Conservation (phyloP, 2,797 vertebrate genomes). For the Philypnodon macrostomus region DNA sequence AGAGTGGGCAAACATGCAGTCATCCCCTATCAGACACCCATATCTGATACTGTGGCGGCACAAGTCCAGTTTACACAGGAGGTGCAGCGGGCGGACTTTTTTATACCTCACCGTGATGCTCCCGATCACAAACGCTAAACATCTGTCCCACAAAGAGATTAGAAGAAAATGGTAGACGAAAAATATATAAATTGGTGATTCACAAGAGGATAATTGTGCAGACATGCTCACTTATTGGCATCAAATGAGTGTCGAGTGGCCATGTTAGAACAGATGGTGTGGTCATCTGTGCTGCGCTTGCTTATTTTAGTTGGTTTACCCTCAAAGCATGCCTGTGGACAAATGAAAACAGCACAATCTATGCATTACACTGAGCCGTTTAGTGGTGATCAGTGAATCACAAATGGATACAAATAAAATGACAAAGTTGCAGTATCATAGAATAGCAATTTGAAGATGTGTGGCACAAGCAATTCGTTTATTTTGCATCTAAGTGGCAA, state of each 20-base stretch:
- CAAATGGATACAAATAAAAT: no score
- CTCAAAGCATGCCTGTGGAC: constrained; percentile 88
- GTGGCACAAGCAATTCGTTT: no score
- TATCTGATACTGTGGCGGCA: constrained; percentile 86
- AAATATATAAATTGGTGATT: background rate
- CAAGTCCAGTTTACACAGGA: constrained; percentile 83
- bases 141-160: constrained; percentile 68
- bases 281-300: constrained; percentile 82
- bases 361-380: background rate
- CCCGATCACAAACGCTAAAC: constrained; percentile 87
- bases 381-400: background rate
- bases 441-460: background rate
- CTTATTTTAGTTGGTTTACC: constrained; percentile 92
- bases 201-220: background rate
- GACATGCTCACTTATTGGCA: constrained; percentile 85
- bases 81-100: constrained; percentile 88
- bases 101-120: constrained; percentile 83
- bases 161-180: background rate
- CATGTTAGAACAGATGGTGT: constrained; percentile 84
- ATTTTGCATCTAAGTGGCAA: no score
- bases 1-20: constrained; percentile 88
- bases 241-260: constrained; percentile 85
- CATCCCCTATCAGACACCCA: constrained; percentile 83
- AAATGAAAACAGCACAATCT: background rate
- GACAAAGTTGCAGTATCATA: background rate